A percentile compares a stretch with the other conserved stretches of the same genome.
Evolutionary conservation across 1,140 invertebrate genomes (phyloP).

Genomic region (Rhysida immarginata): DNA sequence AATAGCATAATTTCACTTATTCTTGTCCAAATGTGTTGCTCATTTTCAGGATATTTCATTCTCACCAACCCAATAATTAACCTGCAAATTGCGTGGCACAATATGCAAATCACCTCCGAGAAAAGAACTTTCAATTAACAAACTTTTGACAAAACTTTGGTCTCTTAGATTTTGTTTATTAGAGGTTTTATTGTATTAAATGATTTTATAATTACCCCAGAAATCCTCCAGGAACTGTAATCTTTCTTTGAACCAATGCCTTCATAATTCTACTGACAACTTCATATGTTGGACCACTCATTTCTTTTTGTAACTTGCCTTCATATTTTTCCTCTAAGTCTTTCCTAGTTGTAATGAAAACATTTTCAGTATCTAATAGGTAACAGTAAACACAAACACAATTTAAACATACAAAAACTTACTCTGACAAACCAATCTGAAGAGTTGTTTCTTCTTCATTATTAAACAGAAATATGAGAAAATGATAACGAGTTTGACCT

Average conservation of each 20-base stretch:
- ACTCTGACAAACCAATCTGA: slow-evolving; percentile 81
- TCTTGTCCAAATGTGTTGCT: no score
- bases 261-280: slow-evolving; percentile 93
- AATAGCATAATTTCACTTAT: no score
- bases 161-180: no score
- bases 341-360: slow-evolving; percentile 51
- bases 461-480: slow-evolving; percentile 83
- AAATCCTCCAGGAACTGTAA: slow-evolving; percentile 87
- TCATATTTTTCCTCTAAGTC: slow-evolving; percentile 90
- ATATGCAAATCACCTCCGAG: no score
- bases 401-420: slow-evolving; percentile 31
- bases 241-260: slow-evolving; percentile 80
- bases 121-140: no score
- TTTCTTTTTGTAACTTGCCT: slow-evolving; percentile 76
- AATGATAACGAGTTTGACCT: slow-evolving; percentile 91
- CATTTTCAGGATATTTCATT: no score
- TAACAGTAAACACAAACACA: no score
- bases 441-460: slow-evolving; percentile 78
- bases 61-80: no score
- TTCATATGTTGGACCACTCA: slow-evolving; percentile 86
- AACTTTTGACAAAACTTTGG: no score
- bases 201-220: slow-evolving; percentile 48
- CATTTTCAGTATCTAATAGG: slow-evolving; percentile 7
- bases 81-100: no score
- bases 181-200: no score